Conservation (phyloP, 2,888 invertebrate genomes). For the Phrixothrix hirtus region DNA sequence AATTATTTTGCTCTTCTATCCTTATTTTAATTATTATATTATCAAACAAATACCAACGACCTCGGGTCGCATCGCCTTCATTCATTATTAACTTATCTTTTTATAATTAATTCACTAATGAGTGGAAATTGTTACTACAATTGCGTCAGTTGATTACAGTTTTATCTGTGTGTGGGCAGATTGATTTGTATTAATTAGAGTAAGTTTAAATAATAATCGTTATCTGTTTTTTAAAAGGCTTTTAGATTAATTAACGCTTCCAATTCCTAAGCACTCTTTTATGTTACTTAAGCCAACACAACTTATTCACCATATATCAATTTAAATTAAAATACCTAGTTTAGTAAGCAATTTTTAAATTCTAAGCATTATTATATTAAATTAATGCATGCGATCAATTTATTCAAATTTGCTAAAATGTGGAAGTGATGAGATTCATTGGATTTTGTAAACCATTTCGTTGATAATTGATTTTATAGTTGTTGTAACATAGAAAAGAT, state of each 20-base stretch:
- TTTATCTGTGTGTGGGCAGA: conserved; percentile 40
- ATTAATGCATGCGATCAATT: too few relatives aligned
- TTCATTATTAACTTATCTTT: conserved; percentile 42
- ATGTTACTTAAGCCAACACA: too few relatives aligned
- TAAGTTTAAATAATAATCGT: conserved; percentile 38
- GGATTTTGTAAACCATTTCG: too few relatives aligned
- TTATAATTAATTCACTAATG: conserved; percentile 47
- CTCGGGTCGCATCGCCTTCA: conserved; percentile 39
- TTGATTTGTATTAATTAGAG: conserved; percentile 45
- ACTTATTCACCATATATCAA: too few relatives aligned
- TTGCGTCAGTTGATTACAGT: conserved; percentile 41
- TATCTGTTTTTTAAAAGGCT: conserved; percentile 30
- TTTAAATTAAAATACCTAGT: too few relatives aligned
- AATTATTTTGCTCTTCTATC: conserved; percentile 7
- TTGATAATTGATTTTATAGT: too few relatives aligned
- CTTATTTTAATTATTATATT: conserved; percentile 26
- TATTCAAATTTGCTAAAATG: too few relatives aligned
- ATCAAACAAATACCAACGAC: conserved; percentile 33
- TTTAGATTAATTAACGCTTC: conserved; percentile 23
- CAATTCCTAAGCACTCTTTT: conserved; percentile 7
- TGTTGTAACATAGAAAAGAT: too few relatives aligned
- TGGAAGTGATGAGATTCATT: too few relatives aligned
- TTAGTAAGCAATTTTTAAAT: too few relatives aligned
- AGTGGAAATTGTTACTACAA: conserved; percentile 46
- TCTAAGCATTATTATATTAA: too few relatives aligned